Percentiles rank a stretch among this genome's conserved stretches.
phyloP scores from a whole-genome alignment of 2,113 vertebrate genomes.

The Pithys albifrons region DNA sequence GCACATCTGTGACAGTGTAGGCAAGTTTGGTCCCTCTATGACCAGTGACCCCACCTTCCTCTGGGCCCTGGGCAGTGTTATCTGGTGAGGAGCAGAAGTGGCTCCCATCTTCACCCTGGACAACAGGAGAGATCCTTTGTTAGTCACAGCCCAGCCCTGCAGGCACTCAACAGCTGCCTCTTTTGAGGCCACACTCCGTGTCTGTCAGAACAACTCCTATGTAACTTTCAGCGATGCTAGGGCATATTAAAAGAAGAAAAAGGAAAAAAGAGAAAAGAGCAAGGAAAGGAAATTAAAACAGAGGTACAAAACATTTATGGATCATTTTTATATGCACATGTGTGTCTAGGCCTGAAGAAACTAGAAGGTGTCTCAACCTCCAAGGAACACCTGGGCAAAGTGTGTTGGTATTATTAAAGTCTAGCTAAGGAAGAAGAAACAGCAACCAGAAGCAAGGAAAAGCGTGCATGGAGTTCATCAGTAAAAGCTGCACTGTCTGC shows the following conservation, averaged over 20 bases:
- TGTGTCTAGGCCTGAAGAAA: background rate
- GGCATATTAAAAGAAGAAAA: background rate
- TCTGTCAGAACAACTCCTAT: background rate
- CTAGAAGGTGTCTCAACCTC: background rate
- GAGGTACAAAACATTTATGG: background rate
- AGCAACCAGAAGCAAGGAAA: background rate
- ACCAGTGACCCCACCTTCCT: background rate
- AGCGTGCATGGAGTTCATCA: background rate
- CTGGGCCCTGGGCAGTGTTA: fast-evolving
- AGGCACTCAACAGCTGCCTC: fast-evolving
- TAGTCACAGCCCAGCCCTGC: background rate
- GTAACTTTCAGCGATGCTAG: background rate
- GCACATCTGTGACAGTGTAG: conserved; percentile 84
- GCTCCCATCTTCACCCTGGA: conserved; percentile 56
- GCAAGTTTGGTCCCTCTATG: conserved; percentile 69
- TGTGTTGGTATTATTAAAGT: background rate
- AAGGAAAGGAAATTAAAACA: background rate
- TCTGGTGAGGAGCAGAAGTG: background rate
- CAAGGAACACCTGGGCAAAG: background rate
- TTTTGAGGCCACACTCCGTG: fast-evolving
- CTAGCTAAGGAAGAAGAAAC: background rate
- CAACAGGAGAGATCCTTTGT: background rate
- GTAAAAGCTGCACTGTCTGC: background rate
- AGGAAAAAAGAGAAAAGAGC: background rate
- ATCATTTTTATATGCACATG: background rate